Conservation (phyloP, 2,888 invertebrate species). For the Lottia scabra region DNA sequence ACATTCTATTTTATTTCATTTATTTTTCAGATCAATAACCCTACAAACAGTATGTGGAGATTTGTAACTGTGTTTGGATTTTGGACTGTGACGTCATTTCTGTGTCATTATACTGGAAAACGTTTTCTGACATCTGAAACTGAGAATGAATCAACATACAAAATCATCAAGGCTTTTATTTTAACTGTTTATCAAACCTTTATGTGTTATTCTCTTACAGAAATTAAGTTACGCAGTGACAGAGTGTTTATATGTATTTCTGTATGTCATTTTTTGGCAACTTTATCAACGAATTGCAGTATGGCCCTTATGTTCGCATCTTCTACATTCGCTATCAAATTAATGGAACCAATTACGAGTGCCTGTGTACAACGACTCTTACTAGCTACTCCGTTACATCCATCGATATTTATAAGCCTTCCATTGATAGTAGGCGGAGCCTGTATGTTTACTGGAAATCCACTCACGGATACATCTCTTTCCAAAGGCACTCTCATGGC, state of each 20-base stretch:
- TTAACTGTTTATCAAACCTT: not conserved
- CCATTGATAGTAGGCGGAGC: conserved; percentile 37
- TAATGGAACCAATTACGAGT: conserved; percentile 40
- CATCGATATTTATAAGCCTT: conserved; percentile 26
- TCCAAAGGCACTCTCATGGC: conserved; percentile 32
- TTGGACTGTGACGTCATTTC: not conserved
- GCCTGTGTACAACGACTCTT: conserved; percentile 31
- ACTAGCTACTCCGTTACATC: conserved; percentile 23
- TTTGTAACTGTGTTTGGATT: not conserved
- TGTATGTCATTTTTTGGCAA: conserved; percentile 31
- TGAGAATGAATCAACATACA: no score
- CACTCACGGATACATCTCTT: conserved; percentile 14
- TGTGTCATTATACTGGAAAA: not conserved
- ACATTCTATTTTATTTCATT: no score
- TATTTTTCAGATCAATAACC: no score
- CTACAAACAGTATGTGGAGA: no score
- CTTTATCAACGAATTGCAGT: conserved; percentile 39
- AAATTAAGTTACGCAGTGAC: not conserved
- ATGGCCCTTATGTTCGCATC: conserved; percentile 36
- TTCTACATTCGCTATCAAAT: conserved; percentile 43
- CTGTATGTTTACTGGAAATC: conserved; percentile 30
- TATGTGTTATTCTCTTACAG: not conserved
- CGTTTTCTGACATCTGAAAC: not conserved
- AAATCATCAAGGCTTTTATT: not conserved
- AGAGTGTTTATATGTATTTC: not conserved